Evolutionary conservation across 2,888 invertebrate genomes (phyloP).

Genomic region (Mythimna ferrago): DNA sequence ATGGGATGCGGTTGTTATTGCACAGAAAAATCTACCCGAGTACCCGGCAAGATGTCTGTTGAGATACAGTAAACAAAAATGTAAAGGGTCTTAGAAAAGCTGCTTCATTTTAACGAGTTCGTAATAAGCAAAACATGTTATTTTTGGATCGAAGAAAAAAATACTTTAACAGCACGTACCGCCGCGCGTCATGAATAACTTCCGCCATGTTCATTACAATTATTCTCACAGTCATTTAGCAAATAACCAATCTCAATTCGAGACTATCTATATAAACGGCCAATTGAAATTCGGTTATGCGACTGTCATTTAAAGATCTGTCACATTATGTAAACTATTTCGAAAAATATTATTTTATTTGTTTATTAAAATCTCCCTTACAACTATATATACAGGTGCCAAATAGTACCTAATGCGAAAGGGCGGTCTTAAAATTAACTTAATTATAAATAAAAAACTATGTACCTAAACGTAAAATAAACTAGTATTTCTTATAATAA

Average conservation of each 20-base stretch:
- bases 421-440: too few relatives aligned
- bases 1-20: conserved; percentile 6
- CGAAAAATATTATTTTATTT: too few relatives aligned
- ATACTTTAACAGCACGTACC: background rate
- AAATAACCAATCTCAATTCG: background rate
- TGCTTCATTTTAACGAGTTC: background rate
- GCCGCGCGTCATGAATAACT: background rate
- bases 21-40: background rate
- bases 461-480: too few relatives aligned
- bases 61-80: background rate
- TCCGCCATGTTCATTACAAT: background rate
- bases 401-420: too few relatives aligned
- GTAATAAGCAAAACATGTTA: too few relatives aligned
- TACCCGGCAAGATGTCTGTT: background rate
- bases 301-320: background rate
- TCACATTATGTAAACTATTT: background rate
- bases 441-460: too few relatives aligned
- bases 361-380: too few relatives aligned
- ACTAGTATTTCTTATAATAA: too few relatives aligned
- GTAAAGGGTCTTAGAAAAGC: background rate
- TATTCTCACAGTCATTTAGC: background rate
- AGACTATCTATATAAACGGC: background rate
- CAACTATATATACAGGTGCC: too few relatives aligned
- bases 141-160: background rate
- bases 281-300: background rate